These are phyloP conservation scores for Bombus fervidus DNA, from an alignment of 1,140 invertebrate genomes.

Conservation along the genomic window DNA sequence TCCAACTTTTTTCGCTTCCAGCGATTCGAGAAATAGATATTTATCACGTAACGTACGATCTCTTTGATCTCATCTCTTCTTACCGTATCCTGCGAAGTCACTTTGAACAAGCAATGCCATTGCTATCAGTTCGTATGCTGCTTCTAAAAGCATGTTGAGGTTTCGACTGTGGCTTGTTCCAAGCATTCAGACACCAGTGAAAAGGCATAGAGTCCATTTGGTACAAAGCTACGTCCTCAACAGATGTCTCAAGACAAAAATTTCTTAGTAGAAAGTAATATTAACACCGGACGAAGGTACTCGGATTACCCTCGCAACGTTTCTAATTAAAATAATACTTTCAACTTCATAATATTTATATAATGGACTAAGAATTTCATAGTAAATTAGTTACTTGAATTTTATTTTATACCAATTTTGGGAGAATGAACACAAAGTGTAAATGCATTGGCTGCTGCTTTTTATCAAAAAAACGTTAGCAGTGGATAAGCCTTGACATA, in stretches of 20 bases:
- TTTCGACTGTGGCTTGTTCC: too few relatives aligned
- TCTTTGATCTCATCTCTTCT: constrained; percentile 14
- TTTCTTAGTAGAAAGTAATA: neutral
- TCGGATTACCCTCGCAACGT: neutral
- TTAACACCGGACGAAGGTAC: too few relatives aligned
- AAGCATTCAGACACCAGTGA: neutral
- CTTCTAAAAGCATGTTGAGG: neutral
- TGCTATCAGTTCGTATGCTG: neutral
- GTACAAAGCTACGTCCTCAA: neutral
- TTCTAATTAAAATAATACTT: neutral
- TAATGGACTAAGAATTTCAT: too few relatives aligned
- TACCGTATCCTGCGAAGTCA: neutral
- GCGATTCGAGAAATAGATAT: neutral
- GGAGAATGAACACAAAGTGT: too few relatives aligned
- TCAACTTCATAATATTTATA: neutral
- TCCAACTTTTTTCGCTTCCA: neutral
- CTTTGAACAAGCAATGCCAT: constrained; percentile 20
- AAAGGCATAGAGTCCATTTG: neutral
- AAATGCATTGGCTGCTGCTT: too few relatives aligned
- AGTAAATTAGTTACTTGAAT: too few relatives aligned
- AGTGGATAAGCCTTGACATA: neutral
- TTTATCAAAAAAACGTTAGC: neutral
- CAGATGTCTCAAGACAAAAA: neutral
- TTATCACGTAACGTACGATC: neutral
- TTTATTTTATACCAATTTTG: too few relatives aligned